These are phyloP conservation scores for Rhynchotus rufescens DNA, from an alignment of 2,797 vertebrate species.

Conservation along the genomic window DNA sequence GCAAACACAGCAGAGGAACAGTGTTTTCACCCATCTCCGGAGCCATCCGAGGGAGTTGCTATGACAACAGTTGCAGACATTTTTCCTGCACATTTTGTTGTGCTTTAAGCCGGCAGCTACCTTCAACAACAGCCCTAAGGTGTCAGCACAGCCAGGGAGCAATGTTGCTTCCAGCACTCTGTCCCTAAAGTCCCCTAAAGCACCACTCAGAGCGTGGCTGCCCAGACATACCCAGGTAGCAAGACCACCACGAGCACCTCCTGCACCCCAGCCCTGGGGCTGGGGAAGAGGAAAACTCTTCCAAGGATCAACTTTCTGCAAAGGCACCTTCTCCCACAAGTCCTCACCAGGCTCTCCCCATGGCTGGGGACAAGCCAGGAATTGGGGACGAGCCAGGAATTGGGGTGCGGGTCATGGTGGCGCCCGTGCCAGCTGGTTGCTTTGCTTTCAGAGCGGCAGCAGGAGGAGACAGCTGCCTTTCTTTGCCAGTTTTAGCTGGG, in stretches of 20 bases:
- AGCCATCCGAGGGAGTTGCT: not conserved
- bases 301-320: not conserved
- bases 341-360: not conserved
- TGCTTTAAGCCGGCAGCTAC: not conserved
- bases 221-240: not conserved
- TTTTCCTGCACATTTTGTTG: not conserved
- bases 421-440: not conserved
- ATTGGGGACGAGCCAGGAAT: not conserved
- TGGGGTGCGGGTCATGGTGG: not conserved
- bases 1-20: not conserved
- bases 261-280: not conserved
- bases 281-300: not conserved
- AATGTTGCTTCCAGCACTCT: not conserved
- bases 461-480: not conserved
- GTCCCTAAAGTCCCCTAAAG: rapidly evolving
- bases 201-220: not conserved
- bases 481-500: not conserved
- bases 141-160: not conserved
- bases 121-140: rapidly evolving
- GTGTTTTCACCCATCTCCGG: not conserved
- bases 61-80: not conserved
- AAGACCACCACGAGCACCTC: not conserved
- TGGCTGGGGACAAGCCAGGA: not conserved
- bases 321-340: not conserved
- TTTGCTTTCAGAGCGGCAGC: not conserved